Evolutionary conservation across 2,797 vertebrate species (phyloP).

Genomic region (Lutjanus campechanus): DNA sequence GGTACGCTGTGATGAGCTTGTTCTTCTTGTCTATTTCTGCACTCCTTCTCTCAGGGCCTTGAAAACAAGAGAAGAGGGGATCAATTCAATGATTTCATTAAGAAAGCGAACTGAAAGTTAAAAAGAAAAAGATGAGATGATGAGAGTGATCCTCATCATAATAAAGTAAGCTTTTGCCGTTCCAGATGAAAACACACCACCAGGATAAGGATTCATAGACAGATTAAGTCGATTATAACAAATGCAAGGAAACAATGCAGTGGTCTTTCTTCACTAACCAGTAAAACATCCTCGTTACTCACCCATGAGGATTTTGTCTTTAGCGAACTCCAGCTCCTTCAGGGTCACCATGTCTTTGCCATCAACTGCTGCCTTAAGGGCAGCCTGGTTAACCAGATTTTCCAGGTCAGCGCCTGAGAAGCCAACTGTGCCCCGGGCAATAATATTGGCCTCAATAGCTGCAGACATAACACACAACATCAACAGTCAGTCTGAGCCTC

Average conservation of each 20-base stretch:
- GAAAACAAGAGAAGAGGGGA: not conserved
- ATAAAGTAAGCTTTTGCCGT: not conserved
- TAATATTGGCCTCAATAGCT: conserved; percentile 95
- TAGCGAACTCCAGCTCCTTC: conserved; percentile 97
- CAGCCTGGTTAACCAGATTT: conserved; percentile 99
- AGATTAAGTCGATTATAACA: not conserved
- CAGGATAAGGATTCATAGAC: not conserved
- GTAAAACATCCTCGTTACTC: conserved; percentile 43
- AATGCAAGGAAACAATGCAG: not conserved
- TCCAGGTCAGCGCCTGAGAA: conserved; percentile 99
- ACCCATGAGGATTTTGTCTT: conserved; percentile 99
- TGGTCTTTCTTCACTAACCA: not conserved
- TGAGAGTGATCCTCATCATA: not conserved
- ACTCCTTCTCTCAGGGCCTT: conserved; percentile 96
- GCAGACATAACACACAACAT: conserved; percentile 24
- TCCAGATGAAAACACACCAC: not conserved
- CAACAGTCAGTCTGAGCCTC: not conserved
- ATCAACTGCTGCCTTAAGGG: conserved; percentile 97
- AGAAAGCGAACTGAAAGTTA: not conserved
- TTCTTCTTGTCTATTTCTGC: conserved; percentile 95
- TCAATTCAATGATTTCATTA: not conserved
- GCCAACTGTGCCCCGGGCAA: conserved; percentile 97
- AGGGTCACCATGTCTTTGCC: conserved; percentile 97
- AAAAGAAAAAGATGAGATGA: not conserved
- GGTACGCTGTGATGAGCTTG: conserved; percentile 96